Conservation (phyloP, 2,888 invertebrate genomes). For the Euphydryas editha region DNA sequence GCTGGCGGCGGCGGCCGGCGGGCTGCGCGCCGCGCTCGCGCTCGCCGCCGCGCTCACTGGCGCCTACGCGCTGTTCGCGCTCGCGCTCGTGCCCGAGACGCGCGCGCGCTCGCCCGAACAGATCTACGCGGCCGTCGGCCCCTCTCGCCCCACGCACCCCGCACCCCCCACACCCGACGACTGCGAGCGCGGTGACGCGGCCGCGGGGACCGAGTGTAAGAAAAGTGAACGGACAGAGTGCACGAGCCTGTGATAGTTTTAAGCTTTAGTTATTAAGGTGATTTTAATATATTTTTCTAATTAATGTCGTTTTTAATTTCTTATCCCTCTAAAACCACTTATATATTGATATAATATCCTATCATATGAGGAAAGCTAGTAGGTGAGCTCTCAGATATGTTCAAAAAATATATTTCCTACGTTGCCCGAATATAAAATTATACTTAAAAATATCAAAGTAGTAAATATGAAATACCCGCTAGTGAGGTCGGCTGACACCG, state of each 20-base stretch:
- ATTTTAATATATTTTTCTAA: not conserved
- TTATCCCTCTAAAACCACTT: too few relatives aligned
- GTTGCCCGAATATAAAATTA: too few relatives aligned
- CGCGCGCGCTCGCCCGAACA: constrained; percentile 48
- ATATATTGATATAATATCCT: not conserved
- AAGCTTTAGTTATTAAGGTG: not conserved
- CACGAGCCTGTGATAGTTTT: constrained; percentile 36
- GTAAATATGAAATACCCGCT: not conserved
- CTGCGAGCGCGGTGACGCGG: constrained; percentile 35
- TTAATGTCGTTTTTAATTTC: not conserved
- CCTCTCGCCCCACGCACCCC: constrained; percentile 58
- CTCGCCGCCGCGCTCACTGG: constrained; percentile 56
- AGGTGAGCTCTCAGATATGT: too few relatives aligned
- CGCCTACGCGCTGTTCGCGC: constrained; percentile 51
- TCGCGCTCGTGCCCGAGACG: constrained; percentile 58
- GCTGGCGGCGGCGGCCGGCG: constrained; percentile 45
- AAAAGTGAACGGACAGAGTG: constrained; percentile 20
- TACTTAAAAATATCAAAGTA: not conserved
- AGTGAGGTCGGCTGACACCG: not conserved
- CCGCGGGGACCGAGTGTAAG: constrained; percentile 16
- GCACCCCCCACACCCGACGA: too few relatives aligned
- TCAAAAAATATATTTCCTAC: too few relatives aligned
- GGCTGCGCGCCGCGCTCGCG: constrained; percentile 48
- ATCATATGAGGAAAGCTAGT: too few relatives aligned
- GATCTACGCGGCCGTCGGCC: constrained; percentile 49